Percentiles rank a stretch among this genome's conserved stretches.
phyloP scores from a whole-genome alignment of 2,113 vertebrate genomes.

The Macaca nemestrina region DNA sequence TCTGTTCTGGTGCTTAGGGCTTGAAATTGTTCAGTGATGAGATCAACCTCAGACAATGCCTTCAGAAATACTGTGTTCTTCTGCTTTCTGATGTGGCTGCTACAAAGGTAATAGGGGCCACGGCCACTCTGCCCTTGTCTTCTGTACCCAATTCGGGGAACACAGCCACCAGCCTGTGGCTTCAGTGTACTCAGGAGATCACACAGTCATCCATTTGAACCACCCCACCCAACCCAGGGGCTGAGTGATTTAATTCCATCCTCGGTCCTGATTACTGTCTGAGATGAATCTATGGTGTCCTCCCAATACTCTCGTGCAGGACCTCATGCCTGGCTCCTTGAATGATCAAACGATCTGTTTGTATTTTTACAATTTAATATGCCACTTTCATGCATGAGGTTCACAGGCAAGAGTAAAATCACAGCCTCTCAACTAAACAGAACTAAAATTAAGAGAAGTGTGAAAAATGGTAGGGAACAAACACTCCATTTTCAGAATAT shows the following conservation, averaged over 20 bases:
- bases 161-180: neutral
- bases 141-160: neutral
- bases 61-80: conserved; percentile 17
- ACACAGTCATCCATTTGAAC: neutral
- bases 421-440: neutral
- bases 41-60: neutral
- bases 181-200: neutral
- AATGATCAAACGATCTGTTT: neutral
- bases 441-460: neutral
- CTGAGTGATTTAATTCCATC: neutral
- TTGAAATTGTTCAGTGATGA: neutral
- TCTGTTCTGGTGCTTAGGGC: neutral
- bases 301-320: neutral
- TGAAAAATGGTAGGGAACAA: neutral
- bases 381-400: neutral
- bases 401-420: neutral
- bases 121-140: neutral
- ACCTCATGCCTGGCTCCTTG: rapidly evolving
- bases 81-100: neutral
- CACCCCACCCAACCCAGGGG: neutral
- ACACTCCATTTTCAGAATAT: conserved; percentile 47
- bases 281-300: neutral
- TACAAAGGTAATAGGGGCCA: neutral
- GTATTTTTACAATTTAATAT: neutral
- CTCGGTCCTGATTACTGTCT: neutral